These are phyloP conservation scores for Nibea albiflora DNA, from an alignment of 2,113 vertebrate genomes.

Conservation along the genomic window DNA sequence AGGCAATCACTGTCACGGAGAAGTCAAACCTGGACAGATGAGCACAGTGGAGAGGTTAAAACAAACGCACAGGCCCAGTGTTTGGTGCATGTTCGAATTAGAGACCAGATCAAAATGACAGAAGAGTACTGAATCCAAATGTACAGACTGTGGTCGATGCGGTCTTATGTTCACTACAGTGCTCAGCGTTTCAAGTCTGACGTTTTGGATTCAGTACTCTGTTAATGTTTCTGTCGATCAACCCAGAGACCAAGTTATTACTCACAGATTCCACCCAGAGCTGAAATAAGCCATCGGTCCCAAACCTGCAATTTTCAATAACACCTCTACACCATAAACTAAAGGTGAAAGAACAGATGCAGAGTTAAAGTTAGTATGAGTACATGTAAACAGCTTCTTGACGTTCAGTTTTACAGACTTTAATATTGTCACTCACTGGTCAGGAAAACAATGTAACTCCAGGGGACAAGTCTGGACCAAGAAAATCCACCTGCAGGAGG, in stretches of 20 bases:
- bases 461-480: constrained; percentile 90
- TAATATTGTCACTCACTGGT: constrained; percentile 88
- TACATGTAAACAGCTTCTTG: not conserved
- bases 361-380: constrained; percentile 7
- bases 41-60: not conserved
- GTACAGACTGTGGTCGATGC: not conserved
- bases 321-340: constrained; percentile 93
- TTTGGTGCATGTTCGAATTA: not conserved
- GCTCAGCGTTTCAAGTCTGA: not conserved
- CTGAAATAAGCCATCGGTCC: constrained; percentile 95
- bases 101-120: not conserved
- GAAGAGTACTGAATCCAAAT: constrained; percentile 22
- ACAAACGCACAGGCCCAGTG: not conserved
- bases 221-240: not conserved
- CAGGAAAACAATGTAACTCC: constrained; percentile 96
- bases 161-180: not conserved
- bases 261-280: constrained; percentile 98
- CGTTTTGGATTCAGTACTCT: constrained; percentile 13
- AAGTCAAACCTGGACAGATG: constrained; percentile 91
- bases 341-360: constrained; percentile 46
- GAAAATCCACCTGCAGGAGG: constrained; percentile 88
- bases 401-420: not conserved
- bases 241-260: constrained; percentile 52
- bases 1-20: constrained; percentile 92
- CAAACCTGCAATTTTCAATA: constrained; percentile 93